These are phyloP conservation scores for Cryptophagus acutangulus DNA, from an alignment of 2,888 invertebrate genomes.

Conservation along the genomic window DNA sequence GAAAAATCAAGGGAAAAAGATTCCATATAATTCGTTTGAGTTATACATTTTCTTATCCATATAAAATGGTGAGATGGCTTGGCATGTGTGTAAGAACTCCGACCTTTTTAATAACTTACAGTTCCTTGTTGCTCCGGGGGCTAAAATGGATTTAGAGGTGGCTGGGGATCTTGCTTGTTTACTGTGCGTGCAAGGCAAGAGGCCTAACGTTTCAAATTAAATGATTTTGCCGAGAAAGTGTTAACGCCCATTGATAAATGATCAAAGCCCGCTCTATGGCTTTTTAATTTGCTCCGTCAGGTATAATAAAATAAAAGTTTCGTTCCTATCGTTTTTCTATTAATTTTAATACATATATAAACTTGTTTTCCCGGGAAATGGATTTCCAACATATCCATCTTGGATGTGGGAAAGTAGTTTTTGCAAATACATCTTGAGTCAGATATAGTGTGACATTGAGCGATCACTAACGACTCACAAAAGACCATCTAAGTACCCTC, in stretches of 20 bases:
- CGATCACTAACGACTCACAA: too few relatives aligned
- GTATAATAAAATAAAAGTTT: conserved; percentile 1
- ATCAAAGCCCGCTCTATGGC: neutral
- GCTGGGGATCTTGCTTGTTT: conserved; percentile 37
- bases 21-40: conserved; percentile 4
- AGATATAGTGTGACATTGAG: too few relatives aligned
- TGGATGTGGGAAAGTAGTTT: too few relatives aligned
- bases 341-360: too few relatives aligned
- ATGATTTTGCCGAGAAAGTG: conserved; percentile 11
- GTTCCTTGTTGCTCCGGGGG: conserved; percentile 33
- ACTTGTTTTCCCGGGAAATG: too few relatives aligned
- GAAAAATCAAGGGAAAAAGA: conserved; percentile 1
- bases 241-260: conserved; percentile 14
- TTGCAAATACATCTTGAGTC: too few relatives aligned
- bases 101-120: conserved; percentile 37
- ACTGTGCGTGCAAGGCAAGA: conserved; percentile 28
- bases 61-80: too few relatives aligned
- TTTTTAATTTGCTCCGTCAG: neutral
- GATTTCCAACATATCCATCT: too few relatives aligned
- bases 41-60: too few relatives aligned
- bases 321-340: too few relatives aligned
- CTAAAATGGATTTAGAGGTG: conserved; percentile 37
- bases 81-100: neutral
- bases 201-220: conserved; percentile 5
- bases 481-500: too few relatives aligned